Base-by-base conservation (phyloP, 1,140 invertebrate species). In the Anastrepha obliqua region DNA sequence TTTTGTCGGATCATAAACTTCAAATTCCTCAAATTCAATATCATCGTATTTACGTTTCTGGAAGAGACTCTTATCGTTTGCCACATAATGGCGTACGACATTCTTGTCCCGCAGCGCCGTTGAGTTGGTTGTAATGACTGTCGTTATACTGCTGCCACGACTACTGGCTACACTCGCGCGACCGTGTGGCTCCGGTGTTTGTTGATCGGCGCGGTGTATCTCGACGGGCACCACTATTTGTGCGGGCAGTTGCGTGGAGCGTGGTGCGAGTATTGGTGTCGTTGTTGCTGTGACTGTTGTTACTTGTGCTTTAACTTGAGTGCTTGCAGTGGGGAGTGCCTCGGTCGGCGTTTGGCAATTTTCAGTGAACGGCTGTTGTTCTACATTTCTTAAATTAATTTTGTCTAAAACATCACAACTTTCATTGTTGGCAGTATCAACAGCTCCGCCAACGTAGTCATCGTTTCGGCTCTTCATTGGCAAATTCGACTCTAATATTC, bases 11-110 rank as follows among this genome's bases (percentile, higher is more conserved):
- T 93, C 91, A 60, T 93, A 93, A 8, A 97, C 95, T 94, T 97
- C 96, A 89, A 97, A 97, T 88, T 96, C 96, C 93, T 97, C 96
- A 88, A 97, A 97, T 90, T 97, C 96, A 95, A 97, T 97, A 89
- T 97, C 96, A 8, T 96, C 96, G 90, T 96, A 96, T 90, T 96
- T 96, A 85, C 94, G 94, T 5, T 93, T 92, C 85, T 94, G 91
- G 29, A 90, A 93, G 87, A 94, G 92, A 90, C 94, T 94, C 87
- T 90, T 94, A 88, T 94, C 92, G 87, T 95, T 94, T 86, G 94
- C 91, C 88, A 91, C 90, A 89, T 92, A 93, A 86, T 93, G 91
- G 11, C 91, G 91, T 64, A 93, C 91, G 13, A 92, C 90, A 51
- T 89, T 89, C 62, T 92, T 91, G 88, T 92, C 90, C 78, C 91